Evolutionary conservation across 2,113 vertebrate genomes (phyloP).

Genomic region (Corydoras sp.): DNA sequence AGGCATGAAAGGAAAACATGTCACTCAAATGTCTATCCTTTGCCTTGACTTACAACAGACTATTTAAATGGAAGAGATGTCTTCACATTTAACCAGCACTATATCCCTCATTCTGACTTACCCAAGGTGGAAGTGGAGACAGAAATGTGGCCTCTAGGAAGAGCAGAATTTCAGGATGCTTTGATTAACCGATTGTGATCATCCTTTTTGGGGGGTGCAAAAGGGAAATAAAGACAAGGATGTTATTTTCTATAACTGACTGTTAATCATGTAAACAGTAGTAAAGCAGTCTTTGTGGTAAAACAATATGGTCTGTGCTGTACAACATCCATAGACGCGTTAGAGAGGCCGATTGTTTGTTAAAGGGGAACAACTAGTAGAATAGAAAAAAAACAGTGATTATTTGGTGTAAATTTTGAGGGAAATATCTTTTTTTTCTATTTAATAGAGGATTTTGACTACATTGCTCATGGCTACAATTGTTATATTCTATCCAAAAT

Average conservation of each 20-base stretch:
- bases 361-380: slow-evolving; percentile 85
- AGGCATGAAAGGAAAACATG: slow-evolving; percentile 52
- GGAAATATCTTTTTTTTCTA: slow-evolving; percentile 90
- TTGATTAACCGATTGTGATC: slow-evolving; percentile 52
- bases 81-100: slow-evolving; percentile 43
- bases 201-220: slow-evolving; percentile 64
- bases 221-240: slow-evolving; percentile 59
- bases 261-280: slow-evolving; percentile 89
- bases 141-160: slow-evolving; percentile 49
- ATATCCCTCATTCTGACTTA: slow-evolving; percentile 38
- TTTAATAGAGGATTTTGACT: slow-evolving; percentile 84
- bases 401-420: slow-evolving; percentile 88
- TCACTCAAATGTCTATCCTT: slow-evolving; percentile 61
- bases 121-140: slow-evolving; percentile 51
- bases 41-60: slow-evolving; percentile 52
- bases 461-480: slow-evolving; percentile 68
- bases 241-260: slow-evolving; percentile 81
- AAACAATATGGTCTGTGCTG: slow-evolving; percentile 98
- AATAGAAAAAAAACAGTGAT: slow-evolving; percentile 87
- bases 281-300: slow-evolving; percentile 83
- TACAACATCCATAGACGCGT: slow-evolving; percentile 87
- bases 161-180: slow-evolving; percentile 47
- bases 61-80: slow-evolving; percentile 43
- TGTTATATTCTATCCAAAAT: slow-evolving; percentile 72
- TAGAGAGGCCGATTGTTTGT: slow-evolving; percentile 85